Evolutionary conservation across 1,140 invertebrate genomes (phyloP), one percentile per base, ranked within the genome.

Genomic region (Phymastichus coffea): DNA sequence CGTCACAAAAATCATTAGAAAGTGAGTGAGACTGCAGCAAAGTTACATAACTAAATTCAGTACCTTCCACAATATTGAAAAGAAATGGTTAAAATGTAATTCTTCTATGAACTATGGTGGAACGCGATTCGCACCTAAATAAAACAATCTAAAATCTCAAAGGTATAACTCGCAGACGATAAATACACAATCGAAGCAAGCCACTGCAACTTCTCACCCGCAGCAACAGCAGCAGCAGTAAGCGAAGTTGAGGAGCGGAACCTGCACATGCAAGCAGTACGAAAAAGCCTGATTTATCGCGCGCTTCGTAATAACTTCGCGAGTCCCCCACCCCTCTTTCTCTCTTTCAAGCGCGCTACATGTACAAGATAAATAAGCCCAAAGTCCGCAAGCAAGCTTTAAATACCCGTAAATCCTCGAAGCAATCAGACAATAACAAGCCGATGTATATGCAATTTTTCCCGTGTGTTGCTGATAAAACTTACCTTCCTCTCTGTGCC

Each of bases 371-470:
- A 69, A 69, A 69, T 67, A 69, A 66, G n/a, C 54, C 63, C 52
- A 44, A 57, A 56, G 60, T 52, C 53, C 54, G 60, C 43, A 53
- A 19, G 40, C 60, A 59, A 57, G 59, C 66, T 63, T 68, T 57
- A 59, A 65, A 70, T 61, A 66, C 59, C 57, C 63, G 54, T 71
- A 71, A 69, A 69, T 69, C 43, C 35, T 14, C 58, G 63, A 66
- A 63, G 66, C 65, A 69, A 69, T 71, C 65, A 69, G 65, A 67
- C 65, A 68, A 67, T 69, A 64, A 64, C 53, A 57, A 63, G 51
- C 57, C 38, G 28, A n/a, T n/a, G n/a, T n/a, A n/a, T n/a, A n/a
- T n/a, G n/a, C n/a, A n/a, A n/a, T n/a, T n/a, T n/a, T n/a, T n/a
- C n/a, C n/a, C n/a, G n/a, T n/a, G n/a, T n/a, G n/a, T n/a, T n/a